A percentile compares a stretch with the other conserved stretches of the same genome.
These are phyloP conservation scores for Sebastes jordani DNA, from an alignment of 2,797 vertebrate species.

Conservation along the genomic window DNA sequence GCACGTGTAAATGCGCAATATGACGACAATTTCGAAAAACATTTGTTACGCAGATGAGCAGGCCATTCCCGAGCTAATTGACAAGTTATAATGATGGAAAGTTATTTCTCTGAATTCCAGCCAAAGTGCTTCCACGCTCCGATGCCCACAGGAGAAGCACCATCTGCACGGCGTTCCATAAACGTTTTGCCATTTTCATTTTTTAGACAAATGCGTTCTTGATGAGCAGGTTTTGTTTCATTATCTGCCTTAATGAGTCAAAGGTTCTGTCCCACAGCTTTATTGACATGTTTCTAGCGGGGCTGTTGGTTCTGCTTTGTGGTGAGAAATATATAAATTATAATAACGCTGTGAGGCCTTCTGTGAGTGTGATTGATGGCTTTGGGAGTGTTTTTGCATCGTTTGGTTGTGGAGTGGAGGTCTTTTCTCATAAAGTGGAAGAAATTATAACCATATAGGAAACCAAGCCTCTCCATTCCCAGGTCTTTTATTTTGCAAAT, in stretches of 20 bases:
- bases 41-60: conserved; percentile 44
- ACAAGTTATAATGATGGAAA: conserved; percentile 57
- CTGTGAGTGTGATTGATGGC: conserved; percentile 41
- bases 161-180: conserved; percentile 66
- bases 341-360: neutral
- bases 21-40: conserved; percentile 21
- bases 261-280: conserved; percentile 54
- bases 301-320: conserved; percentile 27
- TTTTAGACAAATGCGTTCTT: conserved; percentile 57
- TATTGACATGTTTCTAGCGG: conserved; percentile 34
- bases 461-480: conserved; percentile 17
- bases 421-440: conserved; percentile 38
- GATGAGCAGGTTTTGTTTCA: conserved; percentile 69
- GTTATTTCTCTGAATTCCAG: conserved; percentile 60
- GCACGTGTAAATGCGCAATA: neutral
- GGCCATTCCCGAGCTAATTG: conserved; percentile 50
- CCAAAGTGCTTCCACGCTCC: conserved; percentile 58
- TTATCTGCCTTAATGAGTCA: conserved; percentile 61
- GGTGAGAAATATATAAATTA: conserved; percentile 32
- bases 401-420: conserved; percentile 17
- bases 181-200: conserved; percentile 56
- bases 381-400: conserved; percentile 25
- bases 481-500: conserved; percentile 49
- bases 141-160: conserved; percentile 65
- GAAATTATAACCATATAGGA: conserved; percentile 24